A percentile compares a stretch with the other conserved stretches of the same genome.
phyloP scores from a whole-genome alignment of 2,888 invertebrate genomes.

The Cheilosia vernalis region DNA sequence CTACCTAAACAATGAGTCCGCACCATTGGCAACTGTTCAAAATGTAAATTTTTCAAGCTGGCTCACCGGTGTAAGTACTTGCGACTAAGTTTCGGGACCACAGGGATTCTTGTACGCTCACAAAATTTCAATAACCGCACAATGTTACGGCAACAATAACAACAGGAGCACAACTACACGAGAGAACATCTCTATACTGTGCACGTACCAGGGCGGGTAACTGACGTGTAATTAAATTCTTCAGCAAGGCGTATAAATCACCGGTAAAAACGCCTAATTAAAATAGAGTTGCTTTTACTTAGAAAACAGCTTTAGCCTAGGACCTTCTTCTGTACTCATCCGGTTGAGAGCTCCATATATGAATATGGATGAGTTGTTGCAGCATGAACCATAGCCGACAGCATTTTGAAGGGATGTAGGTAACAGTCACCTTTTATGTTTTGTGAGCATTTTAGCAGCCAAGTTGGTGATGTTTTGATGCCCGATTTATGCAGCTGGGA shows the following conservation, averaged over 20 bases:
- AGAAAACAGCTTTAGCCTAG: constrained; percentile 33
- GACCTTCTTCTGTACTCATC: constrained; percentile 22
- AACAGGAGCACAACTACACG: constrained; percentile 27
- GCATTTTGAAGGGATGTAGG: constrained; percentile 28
- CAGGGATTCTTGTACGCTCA: constrained; percentile 42
- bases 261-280: constrained; percentile 69
- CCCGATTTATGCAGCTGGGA: constrained; percentile 18
- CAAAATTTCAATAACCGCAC: constrained; percentile 73
- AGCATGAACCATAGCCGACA: constrained; percentile 36
- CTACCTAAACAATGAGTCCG: background rate
- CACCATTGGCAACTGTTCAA: constrained; percentile 61
- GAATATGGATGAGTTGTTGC: constrained; percentile 69
- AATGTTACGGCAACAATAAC: constrained; percentile 47
- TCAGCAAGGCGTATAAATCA: constrained; percentile 69
- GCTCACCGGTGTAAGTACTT: constrained; percentile 28
- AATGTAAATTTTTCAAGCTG: constrained; percentile 60
- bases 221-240: constrained; percentile 71
- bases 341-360: constrained; percentile 14
- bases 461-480: constrained; percentile 44
- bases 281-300: constrained; percentile 62
- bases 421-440: constrained; percentile 37
- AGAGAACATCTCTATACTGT: constrained; percentile 26
- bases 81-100: constrained; percentile 35
- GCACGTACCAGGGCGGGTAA: constrained; percentile 3
- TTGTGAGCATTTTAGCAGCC: constrained; percentile 37